A percentile compares a stretch with the other conserved stretches of the same genome.
Conservation (phyloP, 1,140 invertebrate genomes). For the Drosophila littoralis region DNA sequence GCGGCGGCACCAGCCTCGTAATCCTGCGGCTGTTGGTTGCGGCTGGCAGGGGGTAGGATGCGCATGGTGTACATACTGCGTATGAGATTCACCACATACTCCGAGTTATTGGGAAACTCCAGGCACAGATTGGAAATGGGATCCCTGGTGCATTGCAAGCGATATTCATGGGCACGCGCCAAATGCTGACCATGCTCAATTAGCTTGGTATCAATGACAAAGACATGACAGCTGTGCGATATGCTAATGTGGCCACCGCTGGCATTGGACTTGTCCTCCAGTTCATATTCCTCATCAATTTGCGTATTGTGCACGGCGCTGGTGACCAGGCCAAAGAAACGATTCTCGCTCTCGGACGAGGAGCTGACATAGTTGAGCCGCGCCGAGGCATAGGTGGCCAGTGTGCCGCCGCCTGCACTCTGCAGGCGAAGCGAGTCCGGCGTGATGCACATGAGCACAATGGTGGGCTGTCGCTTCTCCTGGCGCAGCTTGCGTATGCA, state of each 20-base stretch:
- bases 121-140: constrained; percentile 89
- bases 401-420: constrained; percentile 87
- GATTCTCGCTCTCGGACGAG: constrained; percentile 94
- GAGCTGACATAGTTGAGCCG: constrained; percentile 95
- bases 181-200: constrained; percentile 92
- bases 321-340: constrained; percentile 96
- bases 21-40: constrained; percentile 55
- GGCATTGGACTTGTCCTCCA: constrained; percentile 48
- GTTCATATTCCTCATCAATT: constrained; percentile 78
- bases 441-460: constrained; percentile 93
- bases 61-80: constrained; percentile 88
- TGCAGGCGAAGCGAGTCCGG: constrained; percentile 91
- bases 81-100: constrained; percentile 92
- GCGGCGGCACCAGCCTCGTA: constrained; percentile 42
- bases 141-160: constrained; percentile 90
- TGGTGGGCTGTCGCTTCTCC: constrained; percentile 94
- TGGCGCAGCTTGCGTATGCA: constrained; percentile 95
- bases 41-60: constrained; percentile 72
- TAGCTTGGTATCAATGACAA: constrained; percentile 94
- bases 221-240: constrained; percentile 97
- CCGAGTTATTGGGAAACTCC: constrained; percentile 95
- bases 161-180: constrained; percentile 90
- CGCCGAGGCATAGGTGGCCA: constrained; percentile 94
- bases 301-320: constrained; percentile 87
- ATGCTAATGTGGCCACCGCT: constrained; percentile 82